These are phyloP conservation scores for Poecile montanus DNA, from an alignment of 2,797 vertebrate species.

Conservation along the genomic window DNA sequence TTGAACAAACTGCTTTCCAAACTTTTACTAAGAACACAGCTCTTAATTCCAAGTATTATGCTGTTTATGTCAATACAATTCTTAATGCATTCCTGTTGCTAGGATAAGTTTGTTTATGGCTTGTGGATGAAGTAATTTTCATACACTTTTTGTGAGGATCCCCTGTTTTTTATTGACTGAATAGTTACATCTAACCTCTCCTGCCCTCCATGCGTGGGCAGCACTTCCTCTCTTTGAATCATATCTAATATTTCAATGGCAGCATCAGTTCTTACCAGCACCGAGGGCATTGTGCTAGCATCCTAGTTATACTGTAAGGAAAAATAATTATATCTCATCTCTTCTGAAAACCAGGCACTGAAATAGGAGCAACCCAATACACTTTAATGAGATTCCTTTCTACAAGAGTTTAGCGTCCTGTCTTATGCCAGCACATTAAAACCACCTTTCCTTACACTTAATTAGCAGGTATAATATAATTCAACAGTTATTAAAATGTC, in stretches of 20 bases:
- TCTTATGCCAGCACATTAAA: neutral
- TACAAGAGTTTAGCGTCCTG: neutral
- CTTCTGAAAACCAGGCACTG: neutral
- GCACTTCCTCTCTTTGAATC: neutral
- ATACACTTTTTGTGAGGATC: neutral
- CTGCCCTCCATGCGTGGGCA: neutral
- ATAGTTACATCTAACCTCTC: neutral
- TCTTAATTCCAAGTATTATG: neutral
- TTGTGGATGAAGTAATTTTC: neutral
- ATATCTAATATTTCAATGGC: neutral
- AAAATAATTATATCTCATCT: neutral
- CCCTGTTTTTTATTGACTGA: neutral
- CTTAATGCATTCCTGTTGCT: neutral
- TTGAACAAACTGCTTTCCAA: neutral
- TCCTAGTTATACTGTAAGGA: neutral
- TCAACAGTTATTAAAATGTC: neutral
- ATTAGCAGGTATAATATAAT: neutral
- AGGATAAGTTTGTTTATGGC: conserved; percentile 12
- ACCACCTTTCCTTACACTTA: neutral
- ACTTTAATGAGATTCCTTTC: neutral
- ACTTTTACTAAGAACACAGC: neutral
- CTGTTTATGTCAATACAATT: neutral
- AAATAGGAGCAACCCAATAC: neutral
- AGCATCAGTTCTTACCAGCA: neutral
- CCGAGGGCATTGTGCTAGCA: neutral